Base-by-base conservation (phyloP, 2,797 vertebrate genomes). In the Syngnathus rostellatus region DNA sequence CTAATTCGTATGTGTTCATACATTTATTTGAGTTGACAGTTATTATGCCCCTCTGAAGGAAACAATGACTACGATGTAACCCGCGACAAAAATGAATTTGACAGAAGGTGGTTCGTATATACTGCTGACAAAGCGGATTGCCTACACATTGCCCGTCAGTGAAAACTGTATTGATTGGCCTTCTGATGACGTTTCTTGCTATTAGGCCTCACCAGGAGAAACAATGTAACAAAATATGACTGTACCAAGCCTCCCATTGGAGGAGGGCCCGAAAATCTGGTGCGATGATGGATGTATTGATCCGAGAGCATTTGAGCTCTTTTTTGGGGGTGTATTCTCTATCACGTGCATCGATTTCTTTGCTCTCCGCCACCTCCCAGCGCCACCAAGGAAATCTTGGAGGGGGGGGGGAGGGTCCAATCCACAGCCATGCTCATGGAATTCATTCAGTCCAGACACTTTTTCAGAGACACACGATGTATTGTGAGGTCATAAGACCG, bases 241-340 rank as follows among this genome's bases (percentile, higher is more conserved):
- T 4, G 75, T 76, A 77, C 67, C 71, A 72, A 68, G 68, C 68
- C 53, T 76, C 65, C 76, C 63, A 69, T 71, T 68, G 72, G 77
- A 67, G 31, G 68, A 51, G 3, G 66, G 65, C 74, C 69, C 14
- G 68, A 72, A 73, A 62, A 68, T 71, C 68, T 65, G 37, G 58
- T 72, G 74, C 72, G 72, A 71, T 79, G 84, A 83, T 79, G 81
- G 69, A 66, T 58, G 67, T 69, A 86, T 88, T 64, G 85, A 88
- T 85, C 73, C 8, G 7, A 62, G 68, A 66, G 59, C 41, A 51
- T 82, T 83, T 72, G 75, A 80, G 71, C 77, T 63, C 75, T 74
- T 83, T 73, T 80, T 76, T 71, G 71, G 76, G 80, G 83, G 82
- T 83, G 86, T 86, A 85, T 87, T 83, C 75, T 72, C 11, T 88